Percentiles rank a stretch among this genome's conserved stretches.
Conservation (phyloP, 2,113 vertebrate genomes). For the Plecturocebus donacophilus region DNA sequence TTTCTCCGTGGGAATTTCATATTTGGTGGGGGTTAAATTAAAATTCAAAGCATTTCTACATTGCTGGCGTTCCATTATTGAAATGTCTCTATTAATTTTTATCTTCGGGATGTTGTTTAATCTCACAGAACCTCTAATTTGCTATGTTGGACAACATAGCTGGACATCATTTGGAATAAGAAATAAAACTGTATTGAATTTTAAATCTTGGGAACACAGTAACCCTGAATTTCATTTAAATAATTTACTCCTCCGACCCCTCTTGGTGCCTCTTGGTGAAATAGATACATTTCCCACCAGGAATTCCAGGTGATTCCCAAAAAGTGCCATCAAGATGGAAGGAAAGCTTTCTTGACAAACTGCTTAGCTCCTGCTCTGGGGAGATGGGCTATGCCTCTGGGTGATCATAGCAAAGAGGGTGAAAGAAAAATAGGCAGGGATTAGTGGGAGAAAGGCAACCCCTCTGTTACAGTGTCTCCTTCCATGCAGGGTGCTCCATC, state of each 20-base stretch:
- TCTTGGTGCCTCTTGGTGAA: not conserved
- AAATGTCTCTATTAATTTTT: constrained; percentile 19
- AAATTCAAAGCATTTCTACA: not conserved
- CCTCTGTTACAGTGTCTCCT: not conserved
- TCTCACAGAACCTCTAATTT: not conserved
- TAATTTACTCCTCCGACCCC: not conserved
- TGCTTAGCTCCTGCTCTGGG: not conserved
- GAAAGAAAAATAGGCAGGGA: not conserved
- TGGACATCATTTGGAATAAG: not conserved
- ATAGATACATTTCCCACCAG: not conserved
- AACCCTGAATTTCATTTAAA: not conserved
- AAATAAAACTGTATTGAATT: constrained; percentile 33
- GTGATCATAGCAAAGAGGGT: not conserved
- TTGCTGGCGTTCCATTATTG: constrained; percentile 14
- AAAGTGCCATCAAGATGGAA: not conserved
- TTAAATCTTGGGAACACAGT: not conserved
- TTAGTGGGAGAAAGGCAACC: not conserved
- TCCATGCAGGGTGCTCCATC: not conserved
- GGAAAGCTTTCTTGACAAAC: not conserved
- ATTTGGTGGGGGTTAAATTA: constrained; percentile 32
- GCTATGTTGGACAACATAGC: not conserved
- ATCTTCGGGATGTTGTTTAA: not conserved
- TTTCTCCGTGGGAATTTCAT: constrained; percentile 59
- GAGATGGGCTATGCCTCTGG: not conserved
- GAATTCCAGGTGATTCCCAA: not conserved